Evolutionary conservation across 2,888 invertebrate species (phyloP).

Genomic region (Zhuqinia jingwanae): DNA sequence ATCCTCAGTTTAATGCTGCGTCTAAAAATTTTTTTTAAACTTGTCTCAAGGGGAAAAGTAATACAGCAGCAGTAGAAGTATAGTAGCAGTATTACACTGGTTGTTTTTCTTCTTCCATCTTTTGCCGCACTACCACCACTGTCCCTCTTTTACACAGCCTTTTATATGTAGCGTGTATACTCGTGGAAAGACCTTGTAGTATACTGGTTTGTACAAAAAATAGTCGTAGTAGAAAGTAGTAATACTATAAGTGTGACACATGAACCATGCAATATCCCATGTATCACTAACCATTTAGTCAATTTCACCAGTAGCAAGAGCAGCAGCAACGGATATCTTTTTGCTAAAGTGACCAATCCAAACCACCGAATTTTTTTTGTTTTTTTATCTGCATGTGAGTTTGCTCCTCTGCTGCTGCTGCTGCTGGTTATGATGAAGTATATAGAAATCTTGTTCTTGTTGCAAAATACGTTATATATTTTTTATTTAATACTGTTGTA

Average conservation of each 20-base stretch:
- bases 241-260: slow-evolving; percentile 1
- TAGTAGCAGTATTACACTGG: background rate
- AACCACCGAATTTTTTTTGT: background rate
- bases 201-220: slow-evolving; percentile 7
- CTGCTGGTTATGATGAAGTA: no score
- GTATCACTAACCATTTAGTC: slow-evolving; percentile 4
- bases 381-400: background rate
- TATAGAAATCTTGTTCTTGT: no score
- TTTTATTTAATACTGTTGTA: no score
- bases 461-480: no score
- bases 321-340: background rate
- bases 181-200: slow-evolving; percentile 27
- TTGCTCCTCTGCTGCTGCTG: background rate
- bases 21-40: background rate
- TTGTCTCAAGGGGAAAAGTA: slow-evolving; percentile 36
- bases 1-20: slow-evolving; percentile 23
- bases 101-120: background rate
- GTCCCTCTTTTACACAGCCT: background rate
- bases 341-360: slow-evolving; percentile 1
- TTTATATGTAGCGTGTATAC: background rate
- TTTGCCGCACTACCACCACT: slow-evolving; percentile 38
- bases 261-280: background rate
- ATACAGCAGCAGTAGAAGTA: no score
- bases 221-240: no score
- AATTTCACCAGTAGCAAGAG: background rate